These are phyloP conservation scores for Sesamia inferens DNA, from an alignment of 2,888 invertebrate genomes.

Conservation along the genomic window DNA sequence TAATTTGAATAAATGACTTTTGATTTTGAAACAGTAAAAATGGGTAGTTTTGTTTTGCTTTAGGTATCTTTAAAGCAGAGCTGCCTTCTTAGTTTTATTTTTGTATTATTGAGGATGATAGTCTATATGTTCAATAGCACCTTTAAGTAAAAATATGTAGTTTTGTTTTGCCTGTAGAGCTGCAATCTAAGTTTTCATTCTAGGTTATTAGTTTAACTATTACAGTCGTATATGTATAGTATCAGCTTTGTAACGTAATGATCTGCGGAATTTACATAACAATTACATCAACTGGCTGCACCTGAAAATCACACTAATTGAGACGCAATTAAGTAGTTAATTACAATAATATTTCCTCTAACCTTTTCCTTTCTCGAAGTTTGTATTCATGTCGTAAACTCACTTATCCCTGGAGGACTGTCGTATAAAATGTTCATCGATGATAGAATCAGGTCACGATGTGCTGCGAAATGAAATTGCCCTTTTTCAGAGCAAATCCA, in stretches of 20 bases:
- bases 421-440: slow-evolving; percentile 21
- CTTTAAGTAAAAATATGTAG: too few relatives aligned
- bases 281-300: slow-evolving; percentile 1
- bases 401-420: slow-evolving; percentile 15
- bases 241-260: background rate
- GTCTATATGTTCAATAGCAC: background rate
- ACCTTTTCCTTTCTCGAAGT: slow-evolving; percentile 1
- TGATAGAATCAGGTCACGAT: slow-evolving; percentile 42
- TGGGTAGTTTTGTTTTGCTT: slow-evolving; percentile 24
- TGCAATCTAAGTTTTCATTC: too few relatives aligned
- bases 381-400: slow-evolving; percentile 17
- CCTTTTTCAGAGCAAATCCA: slow-evolving; percentile 28
- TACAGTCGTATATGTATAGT: background rate
- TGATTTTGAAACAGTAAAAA: too few relatives aligned
- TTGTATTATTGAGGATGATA: background rate
- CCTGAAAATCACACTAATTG: slow-evolving; percentile 13
- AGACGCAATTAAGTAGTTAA: background rate
- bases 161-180: too few relatives aligned
- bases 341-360: slow-evolving; percentile 11
- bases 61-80: background rate
- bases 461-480: slow-evolving; percentile 5
- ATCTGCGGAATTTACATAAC: background rate
- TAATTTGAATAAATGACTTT: too few relatives aligned
- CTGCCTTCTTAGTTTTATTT: background rate
- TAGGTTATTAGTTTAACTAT: background rate